Conservation (phyloP, 1,140 invertebrate genomes). For the Coptotermes formosanus region DNA sequence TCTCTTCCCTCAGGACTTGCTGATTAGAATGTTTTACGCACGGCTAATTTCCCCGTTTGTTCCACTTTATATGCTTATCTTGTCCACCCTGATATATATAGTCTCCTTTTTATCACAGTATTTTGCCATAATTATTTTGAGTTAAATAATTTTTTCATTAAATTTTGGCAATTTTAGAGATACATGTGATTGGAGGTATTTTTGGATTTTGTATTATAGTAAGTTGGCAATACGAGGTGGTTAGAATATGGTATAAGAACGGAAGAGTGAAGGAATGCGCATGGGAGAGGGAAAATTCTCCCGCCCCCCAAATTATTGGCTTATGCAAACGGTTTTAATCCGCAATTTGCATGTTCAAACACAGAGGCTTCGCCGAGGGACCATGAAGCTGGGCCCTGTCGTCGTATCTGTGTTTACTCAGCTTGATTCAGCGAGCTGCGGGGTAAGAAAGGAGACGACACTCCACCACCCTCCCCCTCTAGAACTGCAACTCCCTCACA, state of each 20-base stretch:
- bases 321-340: conserved; percentile 34
- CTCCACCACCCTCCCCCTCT: neutral
- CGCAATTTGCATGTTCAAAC: conserved; percentile 34
- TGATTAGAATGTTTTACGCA: too few species aligned
- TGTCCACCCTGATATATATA: too few species aligned
- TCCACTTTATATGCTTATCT: too few species aligned
- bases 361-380: conserved; percentile 18
- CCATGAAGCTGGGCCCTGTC: neutral
- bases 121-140: too few species aligned
- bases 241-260: neutral
- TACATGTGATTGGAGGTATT: too few species aligned
- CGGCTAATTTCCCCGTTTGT: too few species aligned
- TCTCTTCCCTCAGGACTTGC: too few species aligned
- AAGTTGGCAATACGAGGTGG: neutral
- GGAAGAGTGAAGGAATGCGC: neutral
- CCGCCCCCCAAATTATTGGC: conserved; percentile 30
- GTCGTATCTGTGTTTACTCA: conserved; percentile 30
- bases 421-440: conserved; percentile 20
- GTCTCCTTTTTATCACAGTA: too few species aligned
- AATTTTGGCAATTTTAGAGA: too few species aligned
- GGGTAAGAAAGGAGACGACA: neutral
- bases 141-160: too few species aligned
- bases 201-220: too few species aligned
- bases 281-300: neutral
- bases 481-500: neutral